Conservation (phyloP, 2,888 invertebrate species). For the Drosophila yooni region DNA sequence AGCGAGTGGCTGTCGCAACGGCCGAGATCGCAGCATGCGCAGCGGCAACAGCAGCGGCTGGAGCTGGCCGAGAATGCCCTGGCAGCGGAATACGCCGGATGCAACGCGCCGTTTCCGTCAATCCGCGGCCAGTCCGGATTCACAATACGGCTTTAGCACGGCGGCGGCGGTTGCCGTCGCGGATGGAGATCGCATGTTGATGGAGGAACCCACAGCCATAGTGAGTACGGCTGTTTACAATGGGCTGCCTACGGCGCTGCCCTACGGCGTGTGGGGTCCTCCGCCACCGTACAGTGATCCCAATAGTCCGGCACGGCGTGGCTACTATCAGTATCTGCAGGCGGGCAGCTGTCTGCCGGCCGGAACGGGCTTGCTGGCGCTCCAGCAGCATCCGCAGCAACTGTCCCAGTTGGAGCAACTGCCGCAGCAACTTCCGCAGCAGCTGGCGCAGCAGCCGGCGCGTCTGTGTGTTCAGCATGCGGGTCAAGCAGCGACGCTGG, state of each 20-base stretch:
- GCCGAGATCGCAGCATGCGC: slow-evolving; percentile 55
- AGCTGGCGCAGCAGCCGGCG: slow-evolving; percentile 32
- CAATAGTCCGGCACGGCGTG: slow-evolving; percentile 88
- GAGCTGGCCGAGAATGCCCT: slow-evolving; percentile 90
- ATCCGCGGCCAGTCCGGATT: slow-evolving; percentile 90
- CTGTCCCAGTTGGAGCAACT: slow-evolving; percentile 18
- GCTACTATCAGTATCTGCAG: slow-evolving; percentile 84
- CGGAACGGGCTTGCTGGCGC: slow-evolving; percentile 44
- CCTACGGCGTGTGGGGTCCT: slow-evolving; percentile 92
- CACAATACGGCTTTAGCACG: slow-evolving; percentile 91
- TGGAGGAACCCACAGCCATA: slow-evolving; percentile 66
- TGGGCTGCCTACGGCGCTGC: slow-evolving; percentile 86
- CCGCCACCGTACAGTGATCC: slow-evolving; percentile 95
- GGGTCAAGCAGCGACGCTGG: slow-evolving; percentile 60
- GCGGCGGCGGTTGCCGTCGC: slow-evolving; percentile 63
- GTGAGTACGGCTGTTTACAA: slow-evolving; percentile 60
- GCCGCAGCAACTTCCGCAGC: slow-evolving; percentile 37
- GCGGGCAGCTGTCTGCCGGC: slow-evolving; percentile 59
- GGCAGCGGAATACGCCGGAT: slow-evolving; percentile 87
- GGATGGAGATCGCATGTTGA: slow-evolving; percentile 73
- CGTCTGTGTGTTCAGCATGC: slow-evolving; percentile 45
- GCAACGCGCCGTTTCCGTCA: slow-evolving; percentile 86
- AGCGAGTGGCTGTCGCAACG: slow-evolving; percentile 59
- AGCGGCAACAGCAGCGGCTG: slow-evolving; percentile 85
- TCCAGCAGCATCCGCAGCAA: slow-evolving; percentile 45